A percentile compares a stretch with the other conserved stretches of the same genome.
Conservation (phyloP, 2,888 invertebrate genomes). For the Maniola hyperantus region DNA sequence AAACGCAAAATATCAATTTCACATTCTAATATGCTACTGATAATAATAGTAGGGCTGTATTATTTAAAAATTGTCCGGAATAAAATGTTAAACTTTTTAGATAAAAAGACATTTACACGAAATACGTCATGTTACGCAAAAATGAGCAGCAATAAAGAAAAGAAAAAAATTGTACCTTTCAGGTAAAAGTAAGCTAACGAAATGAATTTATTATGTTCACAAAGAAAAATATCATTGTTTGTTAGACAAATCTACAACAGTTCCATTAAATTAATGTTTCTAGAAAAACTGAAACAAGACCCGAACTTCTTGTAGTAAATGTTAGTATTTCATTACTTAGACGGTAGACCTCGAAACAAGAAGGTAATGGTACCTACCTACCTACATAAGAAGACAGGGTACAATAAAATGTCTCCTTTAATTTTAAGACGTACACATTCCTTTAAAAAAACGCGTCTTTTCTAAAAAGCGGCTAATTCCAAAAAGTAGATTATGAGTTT, state of each 20-base stretch:
- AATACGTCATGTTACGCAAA: neutral
- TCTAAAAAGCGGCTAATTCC: too few species aligned
- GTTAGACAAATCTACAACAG: constrained; percentile 31
- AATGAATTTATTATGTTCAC: constrained; percentile 33
- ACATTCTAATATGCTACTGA: too few species aligned
- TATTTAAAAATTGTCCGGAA: too few species aligned
- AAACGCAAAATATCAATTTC: too few species aligned
- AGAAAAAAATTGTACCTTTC: constrained; percentile 24
- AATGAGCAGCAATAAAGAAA: constrained; percentile 6
- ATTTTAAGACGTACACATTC: too few species aligned
- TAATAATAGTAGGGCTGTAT: too few species aligned
- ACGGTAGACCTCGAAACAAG: neutral
- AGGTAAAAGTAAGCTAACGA: constrained; percentile 28
- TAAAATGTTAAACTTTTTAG: too few species aligned
- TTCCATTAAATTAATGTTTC: constrained; percentile 36
- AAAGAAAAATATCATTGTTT: constrained; percentile 35
- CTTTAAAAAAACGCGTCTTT: too few species aligned
- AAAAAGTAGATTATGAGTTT: too few species aligned
- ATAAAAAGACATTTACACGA: neutral
- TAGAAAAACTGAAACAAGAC: constrained; percentile 24
- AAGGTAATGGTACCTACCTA: neutral
- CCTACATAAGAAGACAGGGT: too few species aligned
- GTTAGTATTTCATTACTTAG: constrained; percentile 10
- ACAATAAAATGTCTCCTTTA: too few species aligned
- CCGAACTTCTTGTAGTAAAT: constrained; percentile 8